phyloP scores from a whole-genome alignment of 2,888 invertebrate species.

The Sesamia inferens region DNA sequence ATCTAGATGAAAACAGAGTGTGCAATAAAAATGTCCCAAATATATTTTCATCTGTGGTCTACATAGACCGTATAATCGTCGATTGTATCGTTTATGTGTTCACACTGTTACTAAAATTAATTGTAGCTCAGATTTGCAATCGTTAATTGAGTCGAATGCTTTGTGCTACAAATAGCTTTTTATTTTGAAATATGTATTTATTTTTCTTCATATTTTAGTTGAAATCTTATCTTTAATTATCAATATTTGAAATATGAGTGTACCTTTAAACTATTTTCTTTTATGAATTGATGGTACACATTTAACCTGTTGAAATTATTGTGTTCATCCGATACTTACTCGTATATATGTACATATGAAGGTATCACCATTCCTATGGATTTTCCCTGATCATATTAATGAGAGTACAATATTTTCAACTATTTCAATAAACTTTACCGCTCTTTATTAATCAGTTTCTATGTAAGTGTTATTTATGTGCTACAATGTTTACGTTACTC shows the following conservation, averaged over 20 bases:
- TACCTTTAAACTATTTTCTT: conserved; percentile 1
- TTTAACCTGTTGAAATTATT: conserved; percentile 2
- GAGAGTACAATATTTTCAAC: conserved; percentile 57
- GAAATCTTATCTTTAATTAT: not conserved
- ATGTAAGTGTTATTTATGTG: conserved; percentile 66
- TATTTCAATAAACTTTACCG: conserved; percentile 65
- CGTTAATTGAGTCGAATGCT: conserved; percentile 48
- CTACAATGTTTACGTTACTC: conserved; percentile 64
- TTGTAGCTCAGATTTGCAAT: conserved; percentile 47
- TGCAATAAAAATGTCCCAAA: conserved; percentile 86
- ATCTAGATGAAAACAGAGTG: conserved; percentile 86
- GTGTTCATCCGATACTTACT: not conserved
- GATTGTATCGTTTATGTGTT: conserved; percentile 69
- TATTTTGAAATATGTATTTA: conserved; percentile 10
- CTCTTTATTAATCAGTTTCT: conserved; percentile 67
- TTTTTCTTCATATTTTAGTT: conserved; percentile 21
- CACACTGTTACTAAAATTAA: conserved; percentile 58
- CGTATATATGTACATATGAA: not conserved
- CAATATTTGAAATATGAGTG: not conserved
- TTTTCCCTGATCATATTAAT: conserved; percentile 15
- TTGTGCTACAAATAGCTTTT: conserved; percentile 25
- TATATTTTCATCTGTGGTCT: conserved; percentile 77
- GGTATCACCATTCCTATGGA: conserved; percentile 13
- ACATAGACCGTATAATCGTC: conserved; percentile 74
- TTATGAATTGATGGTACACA: not conserved